Conservation (phyloP, 1,140 invertebrate species). For the Euura saliciscinereae region DNA sequence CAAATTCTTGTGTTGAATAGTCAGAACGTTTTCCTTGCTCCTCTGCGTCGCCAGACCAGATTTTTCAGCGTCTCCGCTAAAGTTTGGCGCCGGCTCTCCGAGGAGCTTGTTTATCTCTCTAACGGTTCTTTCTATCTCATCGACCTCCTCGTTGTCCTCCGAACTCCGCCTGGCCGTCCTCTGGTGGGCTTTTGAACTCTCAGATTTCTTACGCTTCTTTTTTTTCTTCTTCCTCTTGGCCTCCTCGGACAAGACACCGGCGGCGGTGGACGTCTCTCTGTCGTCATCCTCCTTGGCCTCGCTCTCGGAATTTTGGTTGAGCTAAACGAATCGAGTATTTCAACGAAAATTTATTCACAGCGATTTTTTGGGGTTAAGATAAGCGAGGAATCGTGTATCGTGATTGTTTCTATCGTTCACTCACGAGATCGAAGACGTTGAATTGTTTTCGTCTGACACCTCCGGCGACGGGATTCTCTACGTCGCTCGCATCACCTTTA, state of each 20-base stretch:
- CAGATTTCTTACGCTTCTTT: constrained; percentile 63
- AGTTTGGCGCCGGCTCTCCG: constrained; percentile 61
- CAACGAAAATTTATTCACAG: too few relatives aligned
- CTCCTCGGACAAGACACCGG: constrained; percentile 48
- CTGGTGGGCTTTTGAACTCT: constrained; percentile 44
- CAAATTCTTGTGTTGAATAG: constrained; percentile 74
- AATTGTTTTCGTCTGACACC: constrained; percentile 9
- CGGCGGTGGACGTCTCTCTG: constrained; percentile 65
- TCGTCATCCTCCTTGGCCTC: constrained; percentile 76
- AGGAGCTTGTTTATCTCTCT: constrained; percentile 76
- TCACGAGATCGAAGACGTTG: constrained; percentile 10
- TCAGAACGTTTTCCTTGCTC: constrained; percentile 62
- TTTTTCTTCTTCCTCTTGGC: constrained; percentile 68
- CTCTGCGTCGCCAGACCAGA: constrained; percentile 38
- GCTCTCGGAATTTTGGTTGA: constrained; percentile 65
- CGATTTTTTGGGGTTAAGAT: too few relatives aligned
- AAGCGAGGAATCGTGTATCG: too few relatives aligned
- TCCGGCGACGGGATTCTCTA: not conserved
- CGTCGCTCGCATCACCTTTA: constrained; percentile 18
- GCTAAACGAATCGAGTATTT: constrained; percentile 14
- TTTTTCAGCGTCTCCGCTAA: constrained; percentile 37
- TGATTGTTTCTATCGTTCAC: not conserved
- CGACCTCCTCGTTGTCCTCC: constrained; percentile 68
- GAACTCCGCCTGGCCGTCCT: constrained; percentile 59
- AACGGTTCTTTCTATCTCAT: constrained; percentile 77